Evolutionary conservation across 1,140 invertebrate species (phyloP), one percentile per base, ranked within the genome.

Genomic region (Pygmarrhopalites habei): DNA sequence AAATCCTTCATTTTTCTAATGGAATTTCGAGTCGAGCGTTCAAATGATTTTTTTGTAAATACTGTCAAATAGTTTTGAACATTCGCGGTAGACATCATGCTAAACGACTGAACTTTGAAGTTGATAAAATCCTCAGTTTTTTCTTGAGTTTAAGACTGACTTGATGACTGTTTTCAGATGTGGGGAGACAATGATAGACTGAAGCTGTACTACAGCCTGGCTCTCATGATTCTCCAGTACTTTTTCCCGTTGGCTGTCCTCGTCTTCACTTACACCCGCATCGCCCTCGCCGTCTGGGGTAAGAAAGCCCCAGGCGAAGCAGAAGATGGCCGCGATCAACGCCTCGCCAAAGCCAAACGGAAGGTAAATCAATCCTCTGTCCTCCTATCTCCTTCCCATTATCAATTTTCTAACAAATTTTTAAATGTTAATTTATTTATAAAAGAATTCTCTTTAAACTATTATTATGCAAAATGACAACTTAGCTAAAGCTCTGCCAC

Each of bases 221-320:
- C 84, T 0, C 76, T 95, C 30, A 82, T 94, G 78, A 77, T 86
- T 15, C 79, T 95, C 15, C 92, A 95, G 77, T 95, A 92, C 74
- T 81, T 89, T 43, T 78, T 93, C 47, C 92, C 92, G 0, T 77
- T 93, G 44, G 72, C 81, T 2, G 87, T 93, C n/a, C 81, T 96
- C 1, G 77, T 92, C 19, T 89, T 88, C 74, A 92, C 90, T 0
- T 96, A 96, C 73, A 83, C 85, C 0, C 81, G 87, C 47, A 95
- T 96, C 46, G 89, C 86, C 0, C 78, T 89, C 14, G 86, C 88
- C 10, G 88, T 95, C 15, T 95, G 92, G 92, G 88, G 89, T 10
- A 88, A 90, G 72, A 80, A 83, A 44, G 84, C 86, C 1, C 90
- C 89, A 0, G 90, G 90, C 0, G 90, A 93, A 75, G 89, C 90